Evolutionary conservation across 2,113 vertebrate species (phyloP).

Genomic region (Sylvietta virens): DNA sequence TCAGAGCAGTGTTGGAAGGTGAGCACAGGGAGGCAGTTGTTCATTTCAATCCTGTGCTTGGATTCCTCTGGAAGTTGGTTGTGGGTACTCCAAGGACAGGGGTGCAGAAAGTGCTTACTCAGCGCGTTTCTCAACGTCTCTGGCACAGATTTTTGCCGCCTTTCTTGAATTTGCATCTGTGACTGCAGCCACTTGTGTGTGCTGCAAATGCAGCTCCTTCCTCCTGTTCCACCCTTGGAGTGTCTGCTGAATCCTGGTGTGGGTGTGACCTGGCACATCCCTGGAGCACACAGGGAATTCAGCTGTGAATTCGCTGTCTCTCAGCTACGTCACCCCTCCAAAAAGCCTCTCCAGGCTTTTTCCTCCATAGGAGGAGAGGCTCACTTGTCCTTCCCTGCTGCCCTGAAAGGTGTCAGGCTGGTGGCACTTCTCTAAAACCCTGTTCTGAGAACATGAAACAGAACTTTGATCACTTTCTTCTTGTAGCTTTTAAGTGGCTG

Average conservation of each 20-base stretch:
- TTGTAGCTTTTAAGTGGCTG: conserved; percentile 6
- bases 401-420: background rate
- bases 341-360: background rate
- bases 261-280: background rate
- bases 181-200: fast-evolving
- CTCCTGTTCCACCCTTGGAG: background rate
- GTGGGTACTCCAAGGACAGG: background rate
- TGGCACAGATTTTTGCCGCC: background rate
- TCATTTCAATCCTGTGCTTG: fast-evolving
- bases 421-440: background rate
- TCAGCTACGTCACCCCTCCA: fast-evolving
- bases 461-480: background rate
- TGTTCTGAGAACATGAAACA: background rate
- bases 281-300: background rate
- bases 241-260: fast-evolving
- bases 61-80: background rate
- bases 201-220: background rate
- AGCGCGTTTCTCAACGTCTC: fast-evolving
- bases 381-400: background rate
- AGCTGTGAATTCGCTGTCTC: background rate
- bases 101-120: background rate
- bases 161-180: background rate
- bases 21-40: fast-evolving
- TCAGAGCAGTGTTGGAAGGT: background rate
- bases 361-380: background rate